phyloP scores from a whole-genome alignment of 2,797 vertebrate species.

The Rhinella marina region DNA sequence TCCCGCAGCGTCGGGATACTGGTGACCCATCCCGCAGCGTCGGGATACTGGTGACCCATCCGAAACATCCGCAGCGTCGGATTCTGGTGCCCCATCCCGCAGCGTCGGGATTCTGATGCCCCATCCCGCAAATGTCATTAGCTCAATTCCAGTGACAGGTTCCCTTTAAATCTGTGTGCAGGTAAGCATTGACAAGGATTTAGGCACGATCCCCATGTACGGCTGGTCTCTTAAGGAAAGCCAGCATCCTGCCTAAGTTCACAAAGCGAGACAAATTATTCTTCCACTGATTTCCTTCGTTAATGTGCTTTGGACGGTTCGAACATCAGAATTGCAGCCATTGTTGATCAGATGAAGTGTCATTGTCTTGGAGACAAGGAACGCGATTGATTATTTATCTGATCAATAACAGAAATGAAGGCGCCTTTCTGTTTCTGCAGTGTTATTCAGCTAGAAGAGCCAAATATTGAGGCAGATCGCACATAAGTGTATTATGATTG shows the following conservation, averaged over 20 bases:
- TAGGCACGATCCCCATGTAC: too few relatives aligned
- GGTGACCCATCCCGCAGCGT: too few relatives aligned
- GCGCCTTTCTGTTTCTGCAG: not conserved
- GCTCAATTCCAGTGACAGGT: too few relatives aligned
- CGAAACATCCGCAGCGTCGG: too few relatives aligned
- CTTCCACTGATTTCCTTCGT: not conserved
- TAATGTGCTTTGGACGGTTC: not conserved
- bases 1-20: too few relatives aligned
- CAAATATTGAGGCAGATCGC: constrained; percentile 2
- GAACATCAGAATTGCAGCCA: not conserved
- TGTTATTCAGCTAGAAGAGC: constrained; percentile 12
- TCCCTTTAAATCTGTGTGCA: too few relatives aligned
- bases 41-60: too few relatives aligned
- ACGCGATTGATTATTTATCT: constrained; percentile 35
- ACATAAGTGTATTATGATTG: constrained; percentile 44
- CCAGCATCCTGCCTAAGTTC: not conserved
- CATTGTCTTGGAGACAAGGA: not conserved
- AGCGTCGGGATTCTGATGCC: too few relatives aligned
- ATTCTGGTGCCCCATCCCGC: too few relatives aligned
- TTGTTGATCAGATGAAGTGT: not conserved
- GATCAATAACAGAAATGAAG: not conserved
- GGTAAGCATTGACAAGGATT: too few relatives aligned
- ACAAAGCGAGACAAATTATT: not conserved
- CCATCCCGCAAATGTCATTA: too few relatives aligned
- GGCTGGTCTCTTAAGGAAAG: too few relatives aligned